Conservation (phyloP, 2,888 invertebrate genomes). For the Microplitis deprimator region DNA sequence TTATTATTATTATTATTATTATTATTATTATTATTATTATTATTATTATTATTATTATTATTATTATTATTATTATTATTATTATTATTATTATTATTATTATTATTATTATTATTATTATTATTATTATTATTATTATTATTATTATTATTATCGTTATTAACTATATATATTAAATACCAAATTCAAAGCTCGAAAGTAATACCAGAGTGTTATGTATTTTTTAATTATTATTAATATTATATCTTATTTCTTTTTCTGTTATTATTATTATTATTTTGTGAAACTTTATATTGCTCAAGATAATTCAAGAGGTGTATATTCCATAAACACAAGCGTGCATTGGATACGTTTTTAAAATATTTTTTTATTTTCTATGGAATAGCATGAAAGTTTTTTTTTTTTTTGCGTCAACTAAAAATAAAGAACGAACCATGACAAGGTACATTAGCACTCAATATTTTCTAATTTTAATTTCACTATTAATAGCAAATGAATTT, state of each 20-base stretch:
- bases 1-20: constrained; percentile 44
- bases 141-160: constrained; percentile 36
- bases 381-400: neutral
- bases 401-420: no score
- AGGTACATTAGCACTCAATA: no score
- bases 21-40: constrained; percentile 39
- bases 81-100: constrained; percentile 43
- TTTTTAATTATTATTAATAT: neutral
- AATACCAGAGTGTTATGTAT: neutral
- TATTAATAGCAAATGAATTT: no score
- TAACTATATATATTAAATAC: constrained; percentile 2
- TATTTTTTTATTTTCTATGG: constrained; percentile 5
- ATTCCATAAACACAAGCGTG: constrained; percentile 13
- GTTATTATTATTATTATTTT: constrained; percentile 6
- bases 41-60: constrained; percentile 43
- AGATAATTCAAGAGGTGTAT: neutral
- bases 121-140: constrained; percentile 39
- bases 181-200: constrained; percentile 31
- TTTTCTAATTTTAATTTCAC: no score
- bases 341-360: neutral
- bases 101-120: constrained; percentile 39
- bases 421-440: no score
- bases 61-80: constrained; percentile 40
- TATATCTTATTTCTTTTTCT: neutral
- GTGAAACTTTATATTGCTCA: constrained; percentile 27